phyloP scores from a whole-genome alignment of 1,140 invertebrate species.

The Drosophila sp. region DNA sequence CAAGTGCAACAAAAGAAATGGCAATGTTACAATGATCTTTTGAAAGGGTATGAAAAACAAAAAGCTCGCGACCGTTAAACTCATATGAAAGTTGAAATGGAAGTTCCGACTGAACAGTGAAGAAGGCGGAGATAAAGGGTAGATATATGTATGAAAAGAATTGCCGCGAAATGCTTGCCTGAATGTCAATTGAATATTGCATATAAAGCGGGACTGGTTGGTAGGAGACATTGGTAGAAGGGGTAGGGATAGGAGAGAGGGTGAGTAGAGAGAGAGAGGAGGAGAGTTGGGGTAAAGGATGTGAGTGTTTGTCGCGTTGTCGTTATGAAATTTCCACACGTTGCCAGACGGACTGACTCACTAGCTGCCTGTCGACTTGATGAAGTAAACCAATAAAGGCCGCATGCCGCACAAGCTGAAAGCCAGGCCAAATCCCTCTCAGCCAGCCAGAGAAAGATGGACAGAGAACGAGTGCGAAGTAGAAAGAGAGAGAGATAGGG shows the following conservation, averaged over 20 bases:
- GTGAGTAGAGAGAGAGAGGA: neutral
- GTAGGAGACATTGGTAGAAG: neutral
- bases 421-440: slow-evolving; percentile 65
- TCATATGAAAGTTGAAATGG: slow-evolving; percentile 68
- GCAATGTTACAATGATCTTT: neutral
- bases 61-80: slow-evolving; percentile 52
- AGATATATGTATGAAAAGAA: slow-evolving; percentile 40
- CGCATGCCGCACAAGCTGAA: slow-evolving; percentile 65
- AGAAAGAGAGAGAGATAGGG: neutral
- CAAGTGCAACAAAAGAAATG: neutral
- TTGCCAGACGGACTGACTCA: slow-evolving; percentile 38
- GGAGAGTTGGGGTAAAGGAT: too few species aligned
- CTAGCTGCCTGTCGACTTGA: slow-evolving; percentile 68
- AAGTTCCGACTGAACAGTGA: slow-evolving; percentile 43
- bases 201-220: slow-evolving; percentile 54
- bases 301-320: slow-evolving; percentile 30
- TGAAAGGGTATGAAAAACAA: slow-evolving; percentile 9
- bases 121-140: neutral
- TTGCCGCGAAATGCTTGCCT: slow-evolving; percentile 61
- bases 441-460: slow-evolving; percentile 3
- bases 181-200: slow-evolving; percentile 81
- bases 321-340: slow-evolving; percentile 77
- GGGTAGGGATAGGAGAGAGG: neutral
- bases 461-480: neutral
- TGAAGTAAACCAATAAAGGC: slow-evolving; percentile 80